Conservation (phyloP, 2,797 vertebrate genomes). For the Epinephelus malabaricus region DNA sequence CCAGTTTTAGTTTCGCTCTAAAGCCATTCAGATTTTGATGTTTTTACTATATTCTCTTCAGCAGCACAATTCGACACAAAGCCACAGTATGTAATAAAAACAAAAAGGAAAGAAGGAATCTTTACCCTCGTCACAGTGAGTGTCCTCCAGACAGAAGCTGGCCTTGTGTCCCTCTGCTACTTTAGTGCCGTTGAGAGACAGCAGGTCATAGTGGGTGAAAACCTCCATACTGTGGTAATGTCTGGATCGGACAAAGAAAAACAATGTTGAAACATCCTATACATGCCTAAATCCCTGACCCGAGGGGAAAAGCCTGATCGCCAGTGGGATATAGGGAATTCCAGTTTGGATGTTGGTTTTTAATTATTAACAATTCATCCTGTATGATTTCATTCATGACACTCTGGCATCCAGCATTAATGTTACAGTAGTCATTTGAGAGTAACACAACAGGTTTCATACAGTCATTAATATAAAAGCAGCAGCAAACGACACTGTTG, state of each 20-base stretch:
- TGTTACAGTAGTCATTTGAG: not conserved
- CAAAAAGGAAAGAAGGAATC: not conserved
- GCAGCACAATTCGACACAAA: not conserved
- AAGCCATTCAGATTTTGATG: not conserved
- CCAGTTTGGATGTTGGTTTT: not conserved
- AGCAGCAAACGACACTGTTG: not conserved
- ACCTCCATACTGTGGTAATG: conserved; percentile 99
- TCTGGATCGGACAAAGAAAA: conserved; percentile 75
- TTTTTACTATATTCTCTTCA: not conserved
- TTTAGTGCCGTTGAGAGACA: conserved; percentile 94
- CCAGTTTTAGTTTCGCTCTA: not conserved
- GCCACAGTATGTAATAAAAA: not conserved
- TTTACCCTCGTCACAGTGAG: conserved; percentile 92
- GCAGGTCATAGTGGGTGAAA: conserved; percentile 95
- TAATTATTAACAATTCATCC: not conserved
- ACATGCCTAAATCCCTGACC: not conserved
- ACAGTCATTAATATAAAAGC: not conserved
- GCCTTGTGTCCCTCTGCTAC: conserved; percentile 98
- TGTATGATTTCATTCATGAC: not conserved
- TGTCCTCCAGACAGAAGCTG: conserved; percentile 98
- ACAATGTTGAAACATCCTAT: conserved; percentile 10
- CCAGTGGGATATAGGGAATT: not conserved
- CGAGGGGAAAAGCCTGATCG: not conserved
- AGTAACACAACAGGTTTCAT: not conserved
- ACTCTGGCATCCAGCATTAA: not conserved